Percentiles rank a stretch among this genome's conserved stretches.
Evolutionary conservation across 2,888 invertebrate genomes (phyloP).

Genomic region (Keiferia lycopersicella): DNA sequence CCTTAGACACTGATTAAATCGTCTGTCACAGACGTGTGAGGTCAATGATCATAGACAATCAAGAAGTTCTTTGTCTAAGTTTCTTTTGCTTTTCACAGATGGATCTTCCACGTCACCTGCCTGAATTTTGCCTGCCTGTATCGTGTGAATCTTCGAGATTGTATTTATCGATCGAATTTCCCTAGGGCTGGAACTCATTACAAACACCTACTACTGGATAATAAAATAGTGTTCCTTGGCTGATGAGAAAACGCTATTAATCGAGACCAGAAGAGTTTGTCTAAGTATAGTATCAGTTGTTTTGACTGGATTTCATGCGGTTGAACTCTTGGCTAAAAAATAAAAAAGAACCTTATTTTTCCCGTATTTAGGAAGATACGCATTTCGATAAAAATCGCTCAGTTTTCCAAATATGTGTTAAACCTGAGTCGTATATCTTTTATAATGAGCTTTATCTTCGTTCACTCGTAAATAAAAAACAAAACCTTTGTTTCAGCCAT

Average conservation of each 20-base stretch:
- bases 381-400: too few species aligned
- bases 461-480: background rate
- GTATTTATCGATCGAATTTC: constrained; percentile 31
- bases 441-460: too few species aligned
- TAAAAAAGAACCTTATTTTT: too few species aligned
- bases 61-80: too few species aligned
- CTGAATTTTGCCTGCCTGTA: background rate
- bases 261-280: constrained; percentile 2
- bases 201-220: constrained; percentile 36
- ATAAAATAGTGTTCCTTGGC: constrained; percentile 34
- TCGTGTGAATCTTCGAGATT: constrained; percentile 5
- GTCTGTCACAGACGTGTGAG: too few species aligned
- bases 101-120: background rate
- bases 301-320: background rate
- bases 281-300: background rate
- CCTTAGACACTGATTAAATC: too few species aligned
- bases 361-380: too few species aligned
- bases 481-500: background rate
- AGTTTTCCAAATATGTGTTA: too few species aligned
- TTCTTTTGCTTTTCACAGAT: background rate
- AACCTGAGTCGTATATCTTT: too few species aligned
- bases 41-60: too few species aligned
- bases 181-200: constrained; percentile 51
- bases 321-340: too few species aligned
- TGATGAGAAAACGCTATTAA: constrained; percentile 31